Evolutionary conservation across 2,113 vertebrate species (phyloP).

Genomic region (Bubo bubo): DNA sequence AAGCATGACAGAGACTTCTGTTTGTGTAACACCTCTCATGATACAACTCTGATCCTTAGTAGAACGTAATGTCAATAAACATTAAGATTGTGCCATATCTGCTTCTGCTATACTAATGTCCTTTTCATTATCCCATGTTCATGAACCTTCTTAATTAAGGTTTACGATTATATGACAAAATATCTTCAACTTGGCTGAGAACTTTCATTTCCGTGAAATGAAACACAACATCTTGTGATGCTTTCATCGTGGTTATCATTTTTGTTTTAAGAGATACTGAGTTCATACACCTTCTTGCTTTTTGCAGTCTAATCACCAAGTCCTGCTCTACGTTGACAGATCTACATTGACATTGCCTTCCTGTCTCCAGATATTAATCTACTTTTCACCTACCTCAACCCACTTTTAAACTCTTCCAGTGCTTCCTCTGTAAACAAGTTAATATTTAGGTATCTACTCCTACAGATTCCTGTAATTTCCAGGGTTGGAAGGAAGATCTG

Average conservation of each 20-base stretch:
- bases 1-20: background rate
- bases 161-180: background rate
- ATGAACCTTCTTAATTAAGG: background rate
- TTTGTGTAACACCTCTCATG: background rate
- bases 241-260: background rate
- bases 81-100: background rate
- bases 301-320: background rate
- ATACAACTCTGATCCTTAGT: background rate
- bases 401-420: background rate
- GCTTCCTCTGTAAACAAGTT: background rate
- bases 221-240: background rate
- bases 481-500: no score
- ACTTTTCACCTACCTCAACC: background rate
- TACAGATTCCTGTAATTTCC: no score
- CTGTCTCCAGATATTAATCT: background rate
- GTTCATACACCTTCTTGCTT: background rate
- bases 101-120: background rate
- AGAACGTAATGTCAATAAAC: background rate
- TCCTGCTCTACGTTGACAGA: background rate
- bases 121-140: background rate
- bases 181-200: background rate
- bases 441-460: background rate
- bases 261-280: background rate
- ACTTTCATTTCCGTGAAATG: background rate
- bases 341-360: fast-evolving